These are phyloP conservation scores for Amphimallon solstitiale DNA, from an alignment of 2,888 invertebrate species.

Conservation along the genomic window DNA sequence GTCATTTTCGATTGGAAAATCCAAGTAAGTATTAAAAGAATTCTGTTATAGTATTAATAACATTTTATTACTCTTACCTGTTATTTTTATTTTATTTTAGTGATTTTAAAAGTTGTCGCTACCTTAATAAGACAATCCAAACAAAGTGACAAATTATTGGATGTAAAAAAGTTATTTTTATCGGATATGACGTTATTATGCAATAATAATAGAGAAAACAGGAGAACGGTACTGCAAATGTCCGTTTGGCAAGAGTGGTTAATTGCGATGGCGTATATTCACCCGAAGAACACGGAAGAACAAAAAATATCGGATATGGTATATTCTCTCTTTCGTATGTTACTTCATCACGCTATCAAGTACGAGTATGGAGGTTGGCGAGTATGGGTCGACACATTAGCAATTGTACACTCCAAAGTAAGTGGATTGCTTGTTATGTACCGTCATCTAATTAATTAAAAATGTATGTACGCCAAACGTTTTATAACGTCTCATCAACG, in stretches of 20 bases:
- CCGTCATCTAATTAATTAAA: neutral
- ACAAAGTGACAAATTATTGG: conserved; percentile 88
- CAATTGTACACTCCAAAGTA: conserved; percentile 99
- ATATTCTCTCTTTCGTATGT: conserved; percentile 95
- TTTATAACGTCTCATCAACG: neutral
- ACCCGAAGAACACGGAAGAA: conserved; percentile 94
- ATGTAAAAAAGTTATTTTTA: conserved; percentile 95
- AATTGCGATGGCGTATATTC: conserved; percentile 98
- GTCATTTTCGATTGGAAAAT: conserved; percentile 93
- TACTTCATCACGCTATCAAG: conserved; percentile 98
- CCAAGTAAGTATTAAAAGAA: conserved; percentile 79
- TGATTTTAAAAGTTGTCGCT: conserved; percentile 98
- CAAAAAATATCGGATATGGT: conserved; percentile 98
- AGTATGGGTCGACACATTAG: conserved; percentile 99
- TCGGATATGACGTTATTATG: conserved; percentile 98
- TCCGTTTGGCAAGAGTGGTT: conserved; percentile 99
- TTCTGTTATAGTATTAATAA: too few relatives aligned
- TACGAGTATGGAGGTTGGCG: conserved; percentile 99
- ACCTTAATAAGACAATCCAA: conserved; percentile 96
- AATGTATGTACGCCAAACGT: neutral
- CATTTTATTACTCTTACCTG: conserved; percentile 1
- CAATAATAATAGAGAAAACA: conserved; percentile 96
- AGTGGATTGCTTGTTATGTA: conserved; percentile 40
- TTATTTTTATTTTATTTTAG: conserved; percentile 66
- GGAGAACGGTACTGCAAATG: conserved; percentile 98